phyloP scores from a whole-genome alignment of 2,888 invertebrate genomes.

The Chymomyza caudatula region DNA sequence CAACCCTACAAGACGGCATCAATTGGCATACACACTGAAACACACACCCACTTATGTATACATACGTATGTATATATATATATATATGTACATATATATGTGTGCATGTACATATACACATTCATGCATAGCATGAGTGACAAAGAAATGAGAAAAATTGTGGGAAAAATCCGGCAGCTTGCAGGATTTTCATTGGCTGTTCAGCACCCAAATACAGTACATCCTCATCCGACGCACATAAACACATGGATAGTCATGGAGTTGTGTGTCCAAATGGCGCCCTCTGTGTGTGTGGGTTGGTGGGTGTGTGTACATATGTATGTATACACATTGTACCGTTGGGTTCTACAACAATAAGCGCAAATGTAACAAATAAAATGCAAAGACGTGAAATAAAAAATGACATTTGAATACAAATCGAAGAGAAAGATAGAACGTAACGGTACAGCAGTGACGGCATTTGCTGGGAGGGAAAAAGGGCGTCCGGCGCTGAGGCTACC shows the following conservation, averaged over 20 bases:
- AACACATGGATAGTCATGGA: constrained; percentile 69
- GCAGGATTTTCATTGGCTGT: constrained; percentile 63
- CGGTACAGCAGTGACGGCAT: neutral
- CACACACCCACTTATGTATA: neutral
- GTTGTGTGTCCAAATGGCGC: constrained; percentile 50
- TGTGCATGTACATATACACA: constrained; percentile 8
- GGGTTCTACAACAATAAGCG: constrained; percentile 50
- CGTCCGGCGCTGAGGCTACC: neutral
- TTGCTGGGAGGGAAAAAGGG: neutral
- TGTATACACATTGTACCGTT: constrained; percentile 22
- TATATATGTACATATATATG: neutral
- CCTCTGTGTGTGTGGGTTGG: neutral
- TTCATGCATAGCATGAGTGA: constrained; percentile 66
- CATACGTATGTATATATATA: neutral
- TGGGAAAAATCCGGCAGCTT: constrained; percentile 64
- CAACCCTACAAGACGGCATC: constrained; percentile 3
- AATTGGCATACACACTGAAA: neutral
- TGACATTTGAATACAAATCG: constrained; percentile 74
- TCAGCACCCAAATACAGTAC: constrained; percentile 1
- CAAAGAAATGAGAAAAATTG: constrained; percentile 57
- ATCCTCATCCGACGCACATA: constrained; percentile 45
- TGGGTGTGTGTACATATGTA: constrained; percentile 7
- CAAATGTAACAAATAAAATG: constrained; percentile 72
- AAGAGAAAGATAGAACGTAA: constrained; percentile 19
- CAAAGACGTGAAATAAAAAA: constrained; percentile 70